Evolutionary conservation across 2,888 invertebrate species (phyloP), one percentile per base, ranked within the genome.

Genomic region (Blastobasis lacticolella): DNA sequence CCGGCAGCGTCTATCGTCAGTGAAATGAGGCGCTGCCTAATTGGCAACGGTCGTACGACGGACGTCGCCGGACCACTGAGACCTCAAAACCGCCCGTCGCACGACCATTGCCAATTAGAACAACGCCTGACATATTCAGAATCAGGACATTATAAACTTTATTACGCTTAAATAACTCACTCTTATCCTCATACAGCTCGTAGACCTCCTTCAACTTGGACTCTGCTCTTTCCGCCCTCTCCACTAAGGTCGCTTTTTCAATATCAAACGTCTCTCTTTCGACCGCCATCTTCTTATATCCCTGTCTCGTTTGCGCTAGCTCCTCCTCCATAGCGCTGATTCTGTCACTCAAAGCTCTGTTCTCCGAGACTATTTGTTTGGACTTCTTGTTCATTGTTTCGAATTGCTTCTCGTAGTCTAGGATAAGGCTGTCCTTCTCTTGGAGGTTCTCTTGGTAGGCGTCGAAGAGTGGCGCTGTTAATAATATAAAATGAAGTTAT

Each of bases 361-460:
- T 95, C 67, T 95, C 94, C 9, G 81, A 78, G 0, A 94, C 78
- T 0, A 94, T 88, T 59, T 91, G 90, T 72, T 94, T 94, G 1
- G 94, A 87, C 67, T 92, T 92, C n/a, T 91, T 91, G 41, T 93
- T 92, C 50, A 94, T 93, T 10, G 85, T 83, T 56, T 92, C 92
- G 55, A 95, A 90, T 69, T 94, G 93, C 43, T 88, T 88, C 62
- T 92, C 93, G 58, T 94, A 95, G 60, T 92, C 91, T 10, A 86
- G 69, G 48, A 95, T 91, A 0, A 95, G 88, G 44, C 90, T 90
- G 53, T 94, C 93, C 69, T 95, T 95, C 63, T 95, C 95, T 61
- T 88, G 89, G 0, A 95, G 74, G 56, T 93, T 93, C 67, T 95
- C 94, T 73, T 94, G 93, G 65, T 95, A 95, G 0, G 95, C 94